Evolutionary conservation across 1,140 invertebrate genomes (phyloP).

Genomic region (Helicoverpa zea): DNA sequence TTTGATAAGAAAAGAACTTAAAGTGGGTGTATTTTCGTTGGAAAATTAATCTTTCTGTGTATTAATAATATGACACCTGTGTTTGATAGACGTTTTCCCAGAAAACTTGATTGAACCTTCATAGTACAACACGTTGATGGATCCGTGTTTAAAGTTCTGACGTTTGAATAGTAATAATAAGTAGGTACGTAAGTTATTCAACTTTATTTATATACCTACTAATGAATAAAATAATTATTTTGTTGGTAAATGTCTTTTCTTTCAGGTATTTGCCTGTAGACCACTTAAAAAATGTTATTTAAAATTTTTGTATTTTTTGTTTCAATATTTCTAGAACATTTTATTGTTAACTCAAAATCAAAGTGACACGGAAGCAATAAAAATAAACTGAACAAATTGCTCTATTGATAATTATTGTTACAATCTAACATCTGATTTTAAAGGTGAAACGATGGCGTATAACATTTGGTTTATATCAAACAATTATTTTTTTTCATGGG

Average conservation of each 20-base stretch:
- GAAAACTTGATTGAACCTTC: conserved; percentile 40
- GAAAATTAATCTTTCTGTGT: conserved; percentile 27
- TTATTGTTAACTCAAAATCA: background rate
- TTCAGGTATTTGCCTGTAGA: background rate
- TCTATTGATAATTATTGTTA: background rate
- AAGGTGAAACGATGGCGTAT: conserved; percentile 25
- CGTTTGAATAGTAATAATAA: conserved; percentile 20
- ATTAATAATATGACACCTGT: conserved; percentile 24
- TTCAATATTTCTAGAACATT: background rate
- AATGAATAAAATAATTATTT: background rate
- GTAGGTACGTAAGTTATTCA: background rate
- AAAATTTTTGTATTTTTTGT: background rate
- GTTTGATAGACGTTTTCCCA: conserved; percentile 40
- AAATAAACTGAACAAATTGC: conserved; percentile 9
- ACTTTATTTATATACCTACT: background rate
- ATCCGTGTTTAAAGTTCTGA: conserved; percentile 24
- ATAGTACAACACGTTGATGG: conserved; percentile 4
- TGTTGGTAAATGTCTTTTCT: too few species aligned
- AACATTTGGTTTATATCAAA: conserved; percentile 27
- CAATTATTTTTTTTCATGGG: conserved; percentile 25
- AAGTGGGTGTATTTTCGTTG: conserved; percentile 16
- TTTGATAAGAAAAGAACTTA: conserved; percentile 5
- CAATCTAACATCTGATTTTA: conserved; percentile 31
- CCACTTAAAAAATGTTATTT: background rate
- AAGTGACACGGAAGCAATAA: background rate